phyloP scores from a whole-genome alignment of 1,140 invertebrate genomes.

The Drosophila neocordata region DNA sequence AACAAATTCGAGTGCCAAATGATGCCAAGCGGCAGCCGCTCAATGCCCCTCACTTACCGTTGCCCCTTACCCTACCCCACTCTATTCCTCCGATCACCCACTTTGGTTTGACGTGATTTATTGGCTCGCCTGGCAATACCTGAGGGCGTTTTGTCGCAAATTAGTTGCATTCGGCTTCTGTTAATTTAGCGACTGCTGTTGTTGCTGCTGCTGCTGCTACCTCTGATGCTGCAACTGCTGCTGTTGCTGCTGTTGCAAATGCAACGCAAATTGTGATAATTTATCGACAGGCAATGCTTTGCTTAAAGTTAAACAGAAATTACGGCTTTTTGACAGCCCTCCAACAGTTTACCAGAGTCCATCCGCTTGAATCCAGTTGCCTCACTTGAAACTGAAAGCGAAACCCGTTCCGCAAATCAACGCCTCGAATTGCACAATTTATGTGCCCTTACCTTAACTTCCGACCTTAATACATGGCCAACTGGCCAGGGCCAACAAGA shows the following conservation, averaged over 20 bases:
- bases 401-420: constrained; percentile 69
- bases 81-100: constrained; percentile 43
- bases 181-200: constrained; percentile 67
- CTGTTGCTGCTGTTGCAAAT: constrained; percentile 43
- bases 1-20: constrained; percentile 80
- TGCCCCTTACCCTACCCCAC: neutral
- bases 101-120: constrained; percentile 77
- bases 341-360: neutral
- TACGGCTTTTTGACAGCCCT: constrained; percentile 57
- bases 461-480: neutral
- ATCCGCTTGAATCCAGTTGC: constrained; percentile 4
- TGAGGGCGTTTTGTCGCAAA: constrained; percentile 81
- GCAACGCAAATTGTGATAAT: constrained; percentile 81
- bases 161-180: constrained; percentile 81
- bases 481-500: constrained; percentile 52
- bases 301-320: constrained; percentile 75
- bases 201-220: constrained; percentile 34
- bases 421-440: constrained; percentile 73
- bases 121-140: constrained; percentile 68
- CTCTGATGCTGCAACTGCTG: constrained; percentile 20
- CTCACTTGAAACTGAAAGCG: neutral
- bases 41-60: neutral
- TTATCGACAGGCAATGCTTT: constrained; percentile 61
- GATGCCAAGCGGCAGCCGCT: constrained; percentile 60
- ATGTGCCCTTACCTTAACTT: constrained; percentile 61